These are phyloP conservation scores for Astreopora myriophthalma DNA, from an alignment of 64 coral and sea anemone species.

Conservation along the genomic window DNA sequence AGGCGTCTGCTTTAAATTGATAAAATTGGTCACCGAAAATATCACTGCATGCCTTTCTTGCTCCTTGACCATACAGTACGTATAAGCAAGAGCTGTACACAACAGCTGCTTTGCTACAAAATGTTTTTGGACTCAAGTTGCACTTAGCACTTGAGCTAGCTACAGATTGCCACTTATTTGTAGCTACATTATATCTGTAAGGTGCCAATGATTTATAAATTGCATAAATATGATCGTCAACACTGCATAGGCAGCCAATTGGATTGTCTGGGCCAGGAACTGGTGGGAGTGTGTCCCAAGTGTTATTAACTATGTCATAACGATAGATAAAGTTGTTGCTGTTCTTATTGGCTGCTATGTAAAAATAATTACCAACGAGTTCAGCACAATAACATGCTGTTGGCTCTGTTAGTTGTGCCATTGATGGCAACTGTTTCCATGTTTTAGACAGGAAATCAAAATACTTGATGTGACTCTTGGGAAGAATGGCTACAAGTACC, in stretches of 20 bases:
- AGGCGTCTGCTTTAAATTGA: too few species aligned
- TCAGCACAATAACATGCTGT: background rate
- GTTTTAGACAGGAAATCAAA: background rate
- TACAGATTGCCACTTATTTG: background rate
- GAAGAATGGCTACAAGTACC: slow-evolving; percentile 6
- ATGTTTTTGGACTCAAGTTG: background rate
- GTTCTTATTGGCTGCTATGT: background rate
- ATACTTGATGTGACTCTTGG: background rate
- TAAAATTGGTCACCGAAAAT: background rate
- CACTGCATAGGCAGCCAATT: background rate
- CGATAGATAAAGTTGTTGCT: background rate
- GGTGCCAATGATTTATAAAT: background rate
- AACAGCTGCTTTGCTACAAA: background rate
- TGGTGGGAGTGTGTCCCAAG: background rate
- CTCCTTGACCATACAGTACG: background rate
- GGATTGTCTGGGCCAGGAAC: background rate
- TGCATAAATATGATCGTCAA: background rate
- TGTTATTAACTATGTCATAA: background rate
- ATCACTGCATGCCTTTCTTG: background rate
- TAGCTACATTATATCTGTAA: background rate
- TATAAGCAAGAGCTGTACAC: background rate
- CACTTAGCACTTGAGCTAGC: background rate
- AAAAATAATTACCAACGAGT: background rate
- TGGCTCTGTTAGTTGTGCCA: background rate
- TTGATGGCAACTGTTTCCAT: background rate